Evolutionary conservation across 2,113 vertebrate genomes (phyloP), one percentile per base, ranked within the genome.

Genomic region (Rousettus leschenaultii): DNA sequence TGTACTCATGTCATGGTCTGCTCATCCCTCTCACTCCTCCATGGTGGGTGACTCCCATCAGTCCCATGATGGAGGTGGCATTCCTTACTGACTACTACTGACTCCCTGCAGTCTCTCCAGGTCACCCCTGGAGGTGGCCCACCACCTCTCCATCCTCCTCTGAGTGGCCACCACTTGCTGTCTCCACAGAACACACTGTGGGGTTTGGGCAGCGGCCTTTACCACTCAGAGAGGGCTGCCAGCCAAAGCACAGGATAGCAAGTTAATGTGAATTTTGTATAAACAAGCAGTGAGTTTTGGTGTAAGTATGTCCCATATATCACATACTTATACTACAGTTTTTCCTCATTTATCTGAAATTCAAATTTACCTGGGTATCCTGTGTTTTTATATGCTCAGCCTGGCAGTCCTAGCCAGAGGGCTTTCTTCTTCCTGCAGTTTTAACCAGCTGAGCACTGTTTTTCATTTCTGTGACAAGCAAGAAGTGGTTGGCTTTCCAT

Each of bases 281-380:
- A 79, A 84, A 48, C 2, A n/a, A 74, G 40, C 26, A 45, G 21
- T 59, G 38, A 30, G n/a, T 77, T 92, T 88, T 85, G 38, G 24
- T 85, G 12, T 63, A 65, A 75, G 22, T 24, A 40, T 9, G 5
- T 57, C 53, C 48, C 28, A 55, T 68, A n/a, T 63, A 68, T 73
- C 80, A 78, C 2, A 40, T 22, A 77, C 7, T 40, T 77, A 63
- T 6, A 28, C 28, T 75, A 51, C 66, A 1, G 13, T 5, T 65
- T 74, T 57, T 33, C 28, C n/a, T 85, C 19, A 0, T 73, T 59
- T 82, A 89, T 89, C 35, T 96, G 59, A 94, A 85, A 45, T 57
- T 85, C 70, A 73, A 15, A 86, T 59, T 87, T 80, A 61, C 35
- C 13, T 55, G 14, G 30, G 53, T 35, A 10, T 26, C 24, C 30